phyloP scores from a whole-genome alignment of 2,113 vertebrate genomes.

The Thinocorus orbignyianus region DNA sequence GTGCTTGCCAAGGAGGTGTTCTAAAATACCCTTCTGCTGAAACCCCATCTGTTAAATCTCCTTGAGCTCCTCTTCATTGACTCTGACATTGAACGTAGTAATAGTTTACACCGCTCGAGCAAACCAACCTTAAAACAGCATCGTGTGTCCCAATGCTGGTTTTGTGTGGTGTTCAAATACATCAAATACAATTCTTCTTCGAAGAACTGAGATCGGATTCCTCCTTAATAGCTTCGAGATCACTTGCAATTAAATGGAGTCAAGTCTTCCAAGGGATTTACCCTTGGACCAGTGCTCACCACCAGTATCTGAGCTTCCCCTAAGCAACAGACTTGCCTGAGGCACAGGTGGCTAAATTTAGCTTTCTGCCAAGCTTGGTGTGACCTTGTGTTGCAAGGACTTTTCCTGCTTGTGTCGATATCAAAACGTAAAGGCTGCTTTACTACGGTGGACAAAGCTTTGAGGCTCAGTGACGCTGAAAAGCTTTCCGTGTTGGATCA shows the following conservation, averaged over 20 bases:
- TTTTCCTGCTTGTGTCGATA: not conserved
- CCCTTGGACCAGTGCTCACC: not conserved
- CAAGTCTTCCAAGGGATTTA: not conserved
- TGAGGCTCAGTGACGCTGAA: rapidly evolving
- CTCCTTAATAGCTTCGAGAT: not conserved
- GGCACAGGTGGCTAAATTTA: conserved; percentile 51
- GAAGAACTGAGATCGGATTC: rapidly evolving
- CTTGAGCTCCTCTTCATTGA: not conserved
- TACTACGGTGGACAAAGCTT: not conserved
- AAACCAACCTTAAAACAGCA: not conserved
- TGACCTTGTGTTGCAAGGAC: conserved; percentile 33
- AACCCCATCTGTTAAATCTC: conserved; percentile 7
- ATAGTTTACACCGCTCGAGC: not conserved
- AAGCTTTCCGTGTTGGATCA: not conserved
- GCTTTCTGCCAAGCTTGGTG: not conserved
- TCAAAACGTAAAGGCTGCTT: not conserved
- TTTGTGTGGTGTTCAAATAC: not conserved
- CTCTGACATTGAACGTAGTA: not conserved
- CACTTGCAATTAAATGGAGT: not conserved
- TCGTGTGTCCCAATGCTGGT: rapidly evolving
- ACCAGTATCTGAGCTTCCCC: not conserved
- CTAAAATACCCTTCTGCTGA: not conserved
- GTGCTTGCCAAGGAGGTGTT: not conserved
- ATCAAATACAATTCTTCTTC: not conserved
- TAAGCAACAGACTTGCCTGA: not conserved